phyloP scores from a whole-genome alignment of 2,797 vertebrate genomes.

The Pteronotus mesoamericanus region DNA sequence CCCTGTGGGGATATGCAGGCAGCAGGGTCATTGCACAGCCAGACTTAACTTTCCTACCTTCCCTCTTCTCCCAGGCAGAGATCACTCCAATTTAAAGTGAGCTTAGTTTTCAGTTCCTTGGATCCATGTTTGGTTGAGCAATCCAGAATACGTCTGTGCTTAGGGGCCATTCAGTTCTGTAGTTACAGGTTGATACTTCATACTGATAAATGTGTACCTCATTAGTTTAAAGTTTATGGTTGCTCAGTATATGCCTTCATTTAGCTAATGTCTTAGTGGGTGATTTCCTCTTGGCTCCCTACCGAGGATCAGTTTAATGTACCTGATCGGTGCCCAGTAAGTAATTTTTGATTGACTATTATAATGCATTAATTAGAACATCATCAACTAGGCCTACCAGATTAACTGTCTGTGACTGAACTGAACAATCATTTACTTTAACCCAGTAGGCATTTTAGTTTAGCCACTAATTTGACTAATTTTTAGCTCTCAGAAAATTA shows the following conservation, averaged over 20 bases:
- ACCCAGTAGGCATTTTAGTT: conserved; percentile 27
- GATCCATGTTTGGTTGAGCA: neutral
- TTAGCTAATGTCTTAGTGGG: conserved; percentile 55
- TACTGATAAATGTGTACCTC: conserved; percentile 39
- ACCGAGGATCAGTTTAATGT: conserved; percentile 46
- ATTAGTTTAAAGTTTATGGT: conserved; percentile 58
- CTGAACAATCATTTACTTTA: conserved; percentile 32
- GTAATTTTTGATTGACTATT: conserved; percentile 64
- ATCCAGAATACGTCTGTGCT: neutral
- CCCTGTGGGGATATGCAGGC: neutral
- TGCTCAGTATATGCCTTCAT: conserved; percentile 54
- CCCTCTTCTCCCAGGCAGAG: neutral
- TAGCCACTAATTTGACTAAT: conserved; percentile 31
- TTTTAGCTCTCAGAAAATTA: conserved; percentile 42
- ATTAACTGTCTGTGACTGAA: conserved; percentile 46
- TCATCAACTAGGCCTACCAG: neutral
- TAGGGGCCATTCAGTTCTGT: neutral
- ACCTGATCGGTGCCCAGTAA: conserved; percentile 53
- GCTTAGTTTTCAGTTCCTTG: neutral
- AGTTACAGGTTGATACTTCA: conserved; percentile 31
- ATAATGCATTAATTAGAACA: conserved; percentile 62
- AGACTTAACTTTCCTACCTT: neutral
- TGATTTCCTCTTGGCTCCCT: conserved; percentile 55
- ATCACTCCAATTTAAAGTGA: neutral
- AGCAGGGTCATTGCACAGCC: neutral